Evolutionary conservation across 2,113 vertebrate species (phyloP).

Genomic region (Nibea coibor): DNA sequence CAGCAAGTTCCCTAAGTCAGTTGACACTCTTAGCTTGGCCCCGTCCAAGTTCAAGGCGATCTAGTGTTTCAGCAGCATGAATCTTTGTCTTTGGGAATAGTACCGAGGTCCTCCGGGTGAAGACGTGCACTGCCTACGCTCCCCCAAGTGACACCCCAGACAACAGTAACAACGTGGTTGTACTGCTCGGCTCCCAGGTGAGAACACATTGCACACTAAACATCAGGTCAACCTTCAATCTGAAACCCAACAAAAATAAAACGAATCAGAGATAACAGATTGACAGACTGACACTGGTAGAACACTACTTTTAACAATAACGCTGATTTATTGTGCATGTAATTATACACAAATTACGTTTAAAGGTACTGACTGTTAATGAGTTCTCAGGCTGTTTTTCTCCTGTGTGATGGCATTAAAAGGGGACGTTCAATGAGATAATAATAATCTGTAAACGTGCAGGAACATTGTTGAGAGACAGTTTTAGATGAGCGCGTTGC

Average conservation of each 20-base stretch:
- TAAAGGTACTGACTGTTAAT: slow-evolving; percentile 26
- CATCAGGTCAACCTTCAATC: slow-evolving; percentile 6
- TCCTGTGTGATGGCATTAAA: slow-evolving; percentile 17
- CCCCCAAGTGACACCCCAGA: background rate
- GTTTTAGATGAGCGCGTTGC: slow-evolving; percentile 7
- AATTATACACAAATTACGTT: slow-evolving; percentile 28
- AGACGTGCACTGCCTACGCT: background rate
- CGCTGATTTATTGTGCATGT: slow-evolving; percentile 22
- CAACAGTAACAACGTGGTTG: slow-evolving; percentile 21
- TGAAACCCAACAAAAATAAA: slow-evolving; percentile 15
- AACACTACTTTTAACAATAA: slow-evolving; percentile 22
- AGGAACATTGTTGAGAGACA: background rate
- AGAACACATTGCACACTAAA: slow-evolving; percentile 22
- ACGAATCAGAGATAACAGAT: slow-evolving; percentile 8
- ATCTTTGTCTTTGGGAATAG: background rate
- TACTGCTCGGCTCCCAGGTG: slow-evolving; percentile 22
- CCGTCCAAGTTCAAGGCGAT: background rate
- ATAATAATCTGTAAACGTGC: background rate
- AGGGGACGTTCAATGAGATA: background rate
- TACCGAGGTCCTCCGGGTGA: slow-evolving; percentile 4
- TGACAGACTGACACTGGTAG: slow-evolving; percentile 12
- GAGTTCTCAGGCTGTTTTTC: background rate
- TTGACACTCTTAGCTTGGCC: background rate
- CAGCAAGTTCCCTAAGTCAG: slow-evolving; percentile 12
- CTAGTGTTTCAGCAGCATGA: slow-evolving; percentile 17